phyloP scores from a whole-genome alignment of 2,113 vertebrate species.

The Trematocara unimaculatum region DNA sequence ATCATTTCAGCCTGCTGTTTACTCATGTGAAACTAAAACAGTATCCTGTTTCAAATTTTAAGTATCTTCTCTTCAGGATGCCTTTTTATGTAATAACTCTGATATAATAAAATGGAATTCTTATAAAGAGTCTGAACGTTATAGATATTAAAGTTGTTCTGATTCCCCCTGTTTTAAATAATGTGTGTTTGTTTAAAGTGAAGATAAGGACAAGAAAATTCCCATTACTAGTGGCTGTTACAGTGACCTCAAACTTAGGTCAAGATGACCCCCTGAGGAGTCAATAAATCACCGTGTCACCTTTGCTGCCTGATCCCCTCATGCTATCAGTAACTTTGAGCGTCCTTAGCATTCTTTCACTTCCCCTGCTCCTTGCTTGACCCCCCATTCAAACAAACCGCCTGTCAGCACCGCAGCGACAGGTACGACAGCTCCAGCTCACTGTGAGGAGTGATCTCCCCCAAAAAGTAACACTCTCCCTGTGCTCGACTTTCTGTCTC shows the following conservation, averaged over 20 bases:
- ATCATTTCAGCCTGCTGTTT: not conserved
- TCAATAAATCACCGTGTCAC: conserved; percentile 74
- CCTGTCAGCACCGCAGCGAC: conserved; percentile 68
- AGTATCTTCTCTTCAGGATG: not conserved
- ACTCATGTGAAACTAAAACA: not conserved
- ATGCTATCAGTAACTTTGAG: conserved; percentile 71
- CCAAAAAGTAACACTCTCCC: conserved; percentile 67
- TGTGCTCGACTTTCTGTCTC: conserved; percentile 49
- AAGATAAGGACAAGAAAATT: conserved; percentile 16
- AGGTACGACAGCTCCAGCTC: conserved; percentile 68
- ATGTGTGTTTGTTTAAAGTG: not conserved
- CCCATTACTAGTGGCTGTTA: conserved; percentile 30
- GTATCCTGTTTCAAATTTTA: not conserved
- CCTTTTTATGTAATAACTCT: not conserved
- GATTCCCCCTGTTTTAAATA: not conserved
- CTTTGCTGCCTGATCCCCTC: conserved; percentile 52
- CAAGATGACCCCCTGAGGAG: conserved; percentile 65
- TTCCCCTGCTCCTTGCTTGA: conserved; percentile 69
- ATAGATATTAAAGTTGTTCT: not conserved
- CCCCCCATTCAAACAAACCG: conserved; percentile 72
- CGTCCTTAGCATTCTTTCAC: conserved; percentile 70
- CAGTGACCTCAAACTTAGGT: conserved; percentile 62
- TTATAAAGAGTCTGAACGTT: not conserved
- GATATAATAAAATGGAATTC: not conserved
- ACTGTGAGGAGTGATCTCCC: conserved; percentile 69